Base-by-base conservation (phyloP, 2,113 vertebrate genomes). In the Arizona elegans region DNA sequence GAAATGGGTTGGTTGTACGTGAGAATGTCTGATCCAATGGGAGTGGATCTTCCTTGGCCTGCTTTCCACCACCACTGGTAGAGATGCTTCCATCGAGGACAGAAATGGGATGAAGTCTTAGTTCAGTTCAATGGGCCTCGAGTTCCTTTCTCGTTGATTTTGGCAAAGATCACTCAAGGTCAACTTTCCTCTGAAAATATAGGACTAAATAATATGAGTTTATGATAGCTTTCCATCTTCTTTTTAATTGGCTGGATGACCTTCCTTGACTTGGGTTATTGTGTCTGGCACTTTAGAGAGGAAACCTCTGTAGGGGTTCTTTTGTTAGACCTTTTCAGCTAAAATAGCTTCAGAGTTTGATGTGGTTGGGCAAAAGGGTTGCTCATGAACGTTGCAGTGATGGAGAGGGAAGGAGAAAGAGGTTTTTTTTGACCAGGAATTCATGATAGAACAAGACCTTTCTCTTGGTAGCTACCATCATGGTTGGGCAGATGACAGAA, bases 171-270 rank as follows among this genome's bases (percentile, higher is more conserved):
- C 3, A 8, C 9, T 52, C 50, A 50, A 26, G 12, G 5, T 13
- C 10, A 87, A 26, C 23, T 87, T 87, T 87, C 52, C 96, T 95
- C 95, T 96, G 96, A 94, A 96, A 96, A 96, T 92, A 3, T 47
- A 94, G 95, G 93, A 75, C 89, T 92, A 94, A 95, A 96, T 93
- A 95, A 96, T 92, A 62, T 89, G 54, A 47, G 1, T 95, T 94
- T 92, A 43, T 29, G 90, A 93, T 90, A 91, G 90, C 94, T 90
- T 92, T 94, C 94, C 89, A 92, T 94, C 96, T 94, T 86, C 8
- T 75, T 26, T 47, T 52, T 54, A 19, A 86, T 89, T 93, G 90
- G 24, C 90, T 95, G 5, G 23, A 8, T 24, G 29, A 3, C 38
- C 19, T 53, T 88, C 21, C n/a, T 19, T 88, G 91, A 53, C 50